phyloP scores from a whole-genome alignment of 2,888 invertebrate genomes.

The Dioctria rufipes region DNA sequence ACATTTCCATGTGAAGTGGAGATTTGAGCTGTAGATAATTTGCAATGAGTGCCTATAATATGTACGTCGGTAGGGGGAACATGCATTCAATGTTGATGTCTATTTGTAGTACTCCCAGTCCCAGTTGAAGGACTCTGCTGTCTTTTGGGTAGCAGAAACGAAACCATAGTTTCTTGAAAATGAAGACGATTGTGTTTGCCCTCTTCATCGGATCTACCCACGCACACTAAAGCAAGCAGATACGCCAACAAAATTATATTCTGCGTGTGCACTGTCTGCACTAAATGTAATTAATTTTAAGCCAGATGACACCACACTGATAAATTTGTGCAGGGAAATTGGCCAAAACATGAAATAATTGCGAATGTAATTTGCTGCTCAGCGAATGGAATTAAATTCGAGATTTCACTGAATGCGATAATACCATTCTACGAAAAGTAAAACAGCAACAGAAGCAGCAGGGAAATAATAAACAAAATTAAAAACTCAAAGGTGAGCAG shows the following conservation, averaged over 20 bases:
- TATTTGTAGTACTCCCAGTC: conserved; percentile 20
- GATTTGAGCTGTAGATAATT: conserved; percentile 30
- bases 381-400: conserved; percentile 16
- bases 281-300: conserved; percentile 67
- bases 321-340: conserved; percentile 72
- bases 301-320: conserved; percentile 72
- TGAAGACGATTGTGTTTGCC: conserved; percentile 29
- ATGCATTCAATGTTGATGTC: conserved; percentile 31
- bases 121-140: conserved; percentile 24
- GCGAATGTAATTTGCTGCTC: conserved; percentile 71
- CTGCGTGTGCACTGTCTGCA: conserved; percentile 21
- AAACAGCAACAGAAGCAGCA: no score
- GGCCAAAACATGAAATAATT: conserved; percentile 72
- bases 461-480: no score
- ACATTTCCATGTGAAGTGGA: conserved; percentile 5
- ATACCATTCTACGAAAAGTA: no score
- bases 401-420: conserved; percentile 36
- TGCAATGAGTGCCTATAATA: conserved; percentile 10
- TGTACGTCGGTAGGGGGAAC: conserved; percentile 9
- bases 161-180: conserved; percentile 44
- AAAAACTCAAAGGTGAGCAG: no score
- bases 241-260: background rate
- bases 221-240: conserved; percentile 20
- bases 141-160: conserved; percentile 45
- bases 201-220: conserved; percentile 14